Evolutionary conservation across 2,113 vertebrate genomes (phyloP).

Genomic region (Mugil cephalus): DNA sequence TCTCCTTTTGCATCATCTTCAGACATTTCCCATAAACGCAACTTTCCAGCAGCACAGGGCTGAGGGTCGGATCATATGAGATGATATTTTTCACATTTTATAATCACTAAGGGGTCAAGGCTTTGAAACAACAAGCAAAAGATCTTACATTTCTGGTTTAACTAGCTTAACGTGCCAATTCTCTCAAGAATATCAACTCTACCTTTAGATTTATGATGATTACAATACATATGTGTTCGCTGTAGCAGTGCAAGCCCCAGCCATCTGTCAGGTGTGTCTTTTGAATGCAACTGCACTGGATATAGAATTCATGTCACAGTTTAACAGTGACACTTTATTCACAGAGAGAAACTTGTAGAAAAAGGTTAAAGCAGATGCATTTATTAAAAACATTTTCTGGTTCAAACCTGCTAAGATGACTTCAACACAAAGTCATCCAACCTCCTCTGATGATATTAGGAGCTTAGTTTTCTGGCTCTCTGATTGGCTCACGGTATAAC

Average conservation of each 20-base stretch:
- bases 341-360: conserved; percentile 13
- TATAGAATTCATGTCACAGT: conserved; percentile 30
- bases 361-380: conserved; percentile 4
- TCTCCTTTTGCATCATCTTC: conserved; percentile 17
- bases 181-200: background rate
- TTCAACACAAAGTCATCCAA: conserved; percentile 20
- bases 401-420: conserved; percentile 6
- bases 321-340: conserved; percentile 16
- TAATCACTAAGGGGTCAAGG: background rate
- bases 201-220: background rate
- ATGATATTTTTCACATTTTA: background rate
- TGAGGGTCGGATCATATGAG: background rate
- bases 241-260: conserved; percentile 1
- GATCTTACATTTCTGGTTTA: background rate
- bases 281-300: conserved; percentile 7
- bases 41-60: background rate
- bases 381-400: conserved; percentile 14
- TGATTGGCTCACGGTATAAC: background rate
- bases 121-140: background rate
- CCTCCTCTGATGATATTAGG: conserved; percentile 14
- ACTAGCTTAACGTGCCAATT: background rate
- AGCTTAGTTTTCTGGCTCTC: background rate
- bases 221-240: background rate
- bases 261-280: conserved; percentile 1
- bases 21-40: background rate